Evolutionary conservation across 2,113 vertebrate species (phyloP).

Genomic region (Chionomys nivalis): DNA sequence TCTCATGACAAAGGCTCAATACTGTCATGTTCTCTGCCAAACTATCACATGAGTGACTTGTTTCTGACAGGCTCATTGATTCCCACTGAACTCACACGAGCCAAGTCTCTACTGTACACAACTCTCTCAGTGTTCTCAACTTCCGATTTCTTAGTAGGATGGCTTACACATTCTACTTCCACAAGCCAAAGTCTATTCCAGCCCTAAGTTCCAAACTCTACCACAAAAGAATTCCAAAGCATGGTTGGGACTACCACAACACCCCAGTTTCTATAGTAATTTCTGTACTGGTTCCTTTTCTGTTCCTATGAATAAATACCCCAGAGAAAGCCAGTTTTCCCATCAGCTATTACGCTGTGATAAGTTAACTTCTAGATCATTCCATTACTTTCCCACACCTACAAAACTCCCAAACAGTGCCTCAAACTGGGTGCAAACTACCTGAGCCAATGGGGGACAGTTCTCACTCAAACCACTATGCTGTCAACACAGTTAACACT

Average conservation of each 20-base stretch:
- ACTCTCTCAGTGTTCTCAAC: not conserved
- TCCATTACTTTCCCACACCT: not conserved
- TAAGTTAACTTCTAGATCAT: not conserved
- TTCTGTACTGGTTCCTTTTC: not conserved
- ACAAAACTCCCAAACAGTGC: not conserved
- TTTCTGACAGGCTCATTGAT: not conserved
- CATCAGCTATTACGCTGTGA: not conserved
- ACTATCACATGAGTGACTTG: not conserved
- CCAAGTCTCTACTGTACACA: not conserved
- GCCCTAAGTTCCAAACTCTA: not conserved
- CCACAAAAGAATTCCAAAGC: not conserved
- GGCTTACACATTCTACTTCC: not conserved
- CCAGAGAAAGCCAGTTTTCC: not conserved
- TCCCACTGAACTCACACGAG: not conserved
- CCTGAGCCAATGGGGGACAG: not conserved
- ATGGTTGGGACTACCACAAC: not conserved
- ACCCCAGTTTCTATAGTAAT: not conserved
- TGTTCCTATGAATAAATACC: not conserved
- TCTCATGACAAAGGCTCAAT: not conserved
- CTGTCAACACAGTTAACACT: not conserved
- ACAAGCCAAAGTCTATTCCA: not conserved
- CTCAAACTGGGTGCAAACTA: not conserved
- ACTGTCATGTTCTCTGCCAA: not conserved
- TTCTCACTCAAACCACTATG: not conserved
- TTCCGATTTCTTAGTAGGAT: not conserved